phyloP scores from a whole-genome alignment of 2,797 vertebrate genomes.

The Sebastes oblongus region DNA sequence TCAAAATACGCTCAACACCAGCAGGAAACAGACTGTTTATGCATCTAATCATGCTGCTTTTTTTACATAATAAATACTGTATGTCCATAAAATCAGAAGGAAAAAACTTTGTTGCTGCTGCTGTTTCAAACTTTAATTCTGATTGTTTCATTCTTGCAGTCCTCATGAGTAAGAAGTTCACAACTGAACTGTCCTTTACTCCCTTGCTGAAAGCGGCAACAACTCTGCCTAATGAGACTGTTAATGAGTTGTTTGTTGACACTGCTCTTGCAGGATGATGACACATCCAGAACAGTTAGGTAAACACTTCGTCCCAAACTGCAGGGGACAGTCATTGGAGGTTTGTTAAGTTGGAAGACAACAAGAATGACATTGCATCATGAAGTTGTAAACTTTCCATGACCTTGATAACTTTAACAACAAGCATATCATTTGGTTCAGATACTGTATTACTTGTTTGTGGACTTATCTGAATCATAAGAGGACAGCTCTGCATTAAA shows the following conservation, averaged over 20 bases:
- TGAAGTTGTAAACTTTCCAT: slow-evolving; percentile 8
- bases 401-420: neutral
- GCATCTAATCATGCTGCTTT: neutral
- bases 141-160: neutral
- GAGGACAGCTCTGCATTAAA: neutral
- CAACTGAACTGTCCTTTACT: slow-evolving; percentile 11
- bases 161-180: neutral
- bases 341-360: neutral
- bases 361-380: neutral
- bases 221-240: slow-evolving; percentile 48
- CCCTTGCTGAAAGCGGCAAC: slow-evolving; percentile 29
- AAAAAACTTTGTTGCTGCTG: neutral
- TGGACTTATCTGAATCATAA: neutral
- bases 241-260: slow-evolving; percentile 66
- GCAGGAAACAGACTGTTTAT: neutral
- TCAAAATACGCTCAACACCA: neutral
- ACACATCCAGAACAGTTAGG: slow-evolving; percentile 29
- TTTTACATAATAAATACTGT: neutral
- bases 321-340: neutral
- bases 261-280: slow-evolving; percentile 44
- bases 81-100: neutral
- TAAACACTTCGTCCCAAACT: slow-evolving; percentile 39
- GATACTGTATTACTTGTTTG: neutral
- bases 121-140: neutral
- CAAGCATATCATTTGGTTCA: neutral